A percentile compares a stretch with the other conserved stretches of the same genome.
Evolutionary conservation across 2,888 invertebrate species (phyloP).

Genomic region (Empis livida): DNA sequence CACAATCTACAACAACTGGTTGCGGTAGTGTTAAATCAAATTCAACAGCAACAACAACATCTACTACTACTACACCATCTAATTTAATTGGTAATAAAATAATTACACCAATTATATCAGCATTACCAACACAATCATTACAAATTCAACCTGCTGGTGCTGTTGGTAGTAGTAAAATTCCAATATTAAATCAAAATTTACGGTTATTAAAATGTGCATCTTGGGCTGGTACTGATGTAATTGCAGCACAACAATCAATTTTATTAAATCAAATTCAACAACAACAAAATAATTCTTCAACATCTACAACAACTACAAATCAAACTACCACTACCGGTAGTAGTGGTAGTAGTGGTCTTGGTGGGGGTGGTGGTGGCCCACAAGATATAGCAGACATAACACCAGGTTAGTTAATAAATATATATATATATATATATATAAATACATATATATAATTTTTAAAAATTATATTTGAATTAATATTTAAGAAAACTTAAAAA

Average conservation of each 20-base stretch:
- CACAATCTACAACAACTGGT: constrained; percentile 9
- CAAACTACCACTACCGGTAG: constrained; percentile 18
- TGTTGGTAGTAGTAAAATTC: constrained; percentile 45
- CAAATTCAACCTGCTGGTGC: constrained; percentile 3
- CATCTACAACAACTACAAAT: constrained; percentile 28
- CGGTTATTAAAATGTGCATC: constrained; percentile 57
- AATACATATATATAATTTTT: no score
- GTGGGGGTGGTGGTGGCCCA: constrained; percentile 18
- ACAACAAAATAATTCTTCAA: constrained; percentile 25
- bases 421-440: no score
- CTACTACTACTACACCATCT: no score
- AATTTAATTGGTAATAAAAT: background rate
- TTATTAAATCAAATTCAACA: constrained; percentile 20
- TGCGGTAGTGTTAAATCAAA: constrained; percentile 6
- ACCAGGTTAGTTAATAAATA: constrained; percentile 38
- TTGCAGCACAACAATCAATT: constrained; percentile 20
- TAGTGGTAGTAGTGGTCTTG: constrained; percentile 19
- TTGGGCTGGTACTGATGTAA: constrained; percentile 46
- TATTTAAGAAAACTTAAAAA: no score
- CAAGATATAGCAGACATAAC: constrained; percentile 40
- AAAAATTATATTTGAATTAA: no score
- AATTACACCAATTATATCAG: constrained; percentile 4
- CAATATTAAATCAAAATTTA: constrained; percentile 42
- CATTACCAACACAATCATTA: constrained; percentile 10
- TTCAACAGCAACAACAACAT: background rate